Conservation (phyloP, 2,113 vertebrate species). For the Neodon shergylaensis region DNA sequence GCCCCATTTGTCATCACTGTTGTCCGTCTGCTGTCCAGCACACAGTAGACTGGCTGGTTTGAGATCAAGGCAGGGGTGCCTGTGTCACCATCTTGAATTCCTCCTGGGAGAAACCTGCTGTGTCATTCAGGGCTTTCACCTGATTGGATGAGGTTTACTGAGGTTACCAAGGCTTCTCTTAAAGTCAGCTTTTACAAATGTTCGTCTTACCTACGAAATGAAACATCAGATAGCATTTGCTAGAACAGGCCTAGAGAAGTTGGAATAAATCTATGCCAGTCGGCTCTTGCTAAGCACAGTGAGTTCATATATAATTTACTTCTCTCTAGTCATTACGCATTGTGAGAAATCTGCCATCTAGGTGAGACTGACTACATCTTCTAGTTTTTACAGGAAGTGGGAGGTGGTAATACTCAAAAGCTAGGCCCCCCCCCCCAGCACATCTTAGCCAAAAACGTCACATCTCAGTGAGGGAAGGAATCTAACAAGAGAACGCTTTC, state of each 20-base stretch:
- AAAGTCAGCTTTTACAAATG: not conserved
- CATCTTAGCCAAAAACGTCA: not conserved
- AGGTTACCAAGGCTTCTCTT: not conserved
- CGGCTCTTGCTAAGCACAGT: slow-evolving; percentile 30
- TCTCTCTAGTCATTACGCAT: not conserved
- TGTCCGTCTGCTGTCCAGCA: not conserved
- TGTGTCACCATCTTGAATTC: not conserved
- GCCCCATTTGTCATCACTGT: not conserved
- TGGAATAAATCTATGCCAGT: not conserved
- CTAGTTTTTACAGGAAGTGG: not conserved
- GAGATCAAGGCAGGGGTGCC: not conserved
- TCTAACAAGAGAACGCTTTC: not conserved
- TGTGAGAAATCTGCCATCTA: not conserved
- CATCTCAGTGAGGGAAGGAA: not conserved
- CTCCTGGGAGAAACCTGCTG: not conserved
- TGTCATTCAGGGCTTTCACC: not conserved
- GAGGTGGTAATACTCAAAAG: not conserved
- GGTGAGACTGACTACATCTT: not conserved
- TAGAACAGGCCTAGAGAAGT: not conserved
- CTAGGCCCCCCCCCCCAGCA: not conserved
- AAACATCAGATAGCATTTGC: not conserved
- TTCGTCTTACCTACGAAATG: not conserved
- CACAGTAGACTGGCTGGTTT: not conserved
- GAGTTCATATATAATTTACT: slow-evolving; percentile 25
- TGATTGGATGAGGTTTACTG: not conserved